These are phyloP conservation scores for Polietes domitor DNA, from an alignment of 2,888 invertebrate genomes.

Conservation along the genomic window DNA sequence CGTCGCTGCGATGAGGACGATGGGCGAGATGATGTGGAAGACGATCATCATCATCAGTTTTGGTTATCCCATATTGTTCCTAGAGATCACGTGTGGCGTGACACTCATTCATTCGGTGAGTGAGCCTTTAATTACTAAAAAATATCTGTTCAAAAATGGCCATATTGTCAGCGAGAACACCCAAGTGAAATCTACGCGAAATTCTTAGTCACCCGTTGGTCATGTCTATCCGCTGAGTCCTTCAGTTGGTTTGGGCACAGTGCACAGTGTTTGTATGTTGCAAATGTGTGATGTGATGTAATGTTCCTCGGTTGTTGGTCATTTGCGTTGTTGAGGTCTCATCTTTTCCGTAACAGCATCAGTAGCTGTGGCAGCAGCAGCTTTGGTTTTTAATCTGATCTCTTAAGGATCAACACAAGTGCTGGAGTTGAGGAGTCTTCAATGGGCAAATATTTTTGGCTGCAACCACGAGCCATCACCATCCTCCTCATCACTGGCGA, in stretches of 20 bases:
- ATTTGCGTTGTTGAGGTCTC: constrained; percentile 40
- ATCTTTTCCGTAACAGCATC: background rate
- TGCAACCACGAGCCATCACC: constrained; percentile 60
- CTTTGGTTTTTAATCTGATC: constrained; percentile 64
- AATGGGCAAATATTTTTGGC: constrained; percentile 54
- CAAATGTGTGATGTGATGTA: constrained; percentile 55
- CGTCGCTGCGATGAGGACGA: background rate
- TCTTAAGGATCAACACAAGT: constrained; percentile 64
- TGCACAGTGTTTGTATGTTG: constrained; percentile 23
- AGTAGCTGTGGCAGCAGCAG: constrained; percentile 39
- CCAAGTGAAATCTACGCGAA: constrained; percentile 65
- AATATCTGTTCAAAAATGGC: constrained; percentile 65
- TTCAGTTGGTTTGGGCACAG: background rate
- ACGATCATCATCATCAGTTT: constrained; percentile 41
- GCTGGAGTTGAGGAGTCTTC: constrained; percentile 20
- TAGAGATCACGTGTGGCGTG: constrained; percentile 63
- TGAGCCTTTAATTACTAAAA: constrained; percentile 62
- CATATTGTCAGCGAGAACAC: constrained; percentile 68
- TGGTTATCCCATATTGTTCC: constrained; percentile 55
- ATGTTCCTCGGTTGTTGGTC: constrained; percentile 39
- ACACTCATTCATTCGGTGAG: constrained; percentile 59
- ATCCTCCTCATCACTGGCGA: constrained; percentile 7
- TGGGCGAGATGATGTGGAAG: background rate
- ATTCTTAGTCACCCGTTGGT: constrained; percentile 37
- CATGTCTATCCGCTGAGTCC: background rate